Percentiles rank a stretch among this genome's conserved stretches.
Conservation (phyloP, 1,140 invertebrate genomes). For the Cydia splendana region DNA sequence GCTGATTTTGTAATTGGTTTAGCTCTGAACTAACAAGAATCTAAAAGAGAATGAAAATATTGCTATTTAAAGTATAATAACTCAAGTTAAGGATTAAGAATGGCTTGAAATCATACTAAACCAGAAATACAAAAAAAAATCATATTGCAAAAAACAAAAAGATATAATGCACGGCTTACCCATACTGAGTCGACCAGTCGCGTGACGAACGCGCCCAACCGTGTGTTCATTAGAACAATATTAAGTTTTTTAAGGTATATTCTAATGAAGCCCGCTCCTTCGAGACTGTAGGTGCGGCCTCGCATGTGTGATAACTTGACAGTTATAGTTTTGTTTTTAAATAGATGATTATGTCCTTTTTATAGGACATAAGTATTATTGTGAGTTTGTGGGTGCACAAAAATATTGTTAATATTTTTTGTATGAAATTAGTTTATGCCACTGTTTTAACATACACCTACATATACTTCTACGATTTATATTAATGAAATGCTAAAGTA, state of each 20-base stretch:
- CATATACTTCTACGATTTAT: too few relatives aligned
- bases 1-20: too few relatives aligned
- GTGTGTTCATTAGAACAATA: conserved; percentile 63
- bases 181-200: conserved; percentile 49
- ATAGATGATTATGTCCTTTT: background rate
- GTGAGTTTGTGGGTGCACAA: background rate
- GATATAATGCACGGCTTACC: background rate
- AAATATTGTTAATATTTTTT: background rate
- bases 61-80: too few relatives aligned
- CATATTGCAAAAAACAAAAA: background rate
- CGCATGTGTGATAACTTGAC: conserved; percentile 39
- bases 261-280: conserved; percentile 75
- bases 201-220: conserved; percentile 59
- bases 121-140: background rate
- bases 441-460: too few relatives aligned
- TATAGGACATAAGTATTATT: background rate
- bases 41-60: too few relatives aligned
- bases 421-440: too few relatives aligned
- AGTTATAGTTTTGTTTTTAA: background rate
- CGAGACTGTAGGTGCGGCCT: conserved; percentile 66
- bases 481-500: too few relatives aligned
- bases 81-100: too few relatives aligned
- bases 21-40: too few relatives aligned
- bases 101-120: too few relatives aligned
- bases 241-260: conserved; percentile 70